Evolutionary conservation across 2,113 vertebrate genomes (phyloP).

Genomic region (Tylochromis polylepis): DNA sequence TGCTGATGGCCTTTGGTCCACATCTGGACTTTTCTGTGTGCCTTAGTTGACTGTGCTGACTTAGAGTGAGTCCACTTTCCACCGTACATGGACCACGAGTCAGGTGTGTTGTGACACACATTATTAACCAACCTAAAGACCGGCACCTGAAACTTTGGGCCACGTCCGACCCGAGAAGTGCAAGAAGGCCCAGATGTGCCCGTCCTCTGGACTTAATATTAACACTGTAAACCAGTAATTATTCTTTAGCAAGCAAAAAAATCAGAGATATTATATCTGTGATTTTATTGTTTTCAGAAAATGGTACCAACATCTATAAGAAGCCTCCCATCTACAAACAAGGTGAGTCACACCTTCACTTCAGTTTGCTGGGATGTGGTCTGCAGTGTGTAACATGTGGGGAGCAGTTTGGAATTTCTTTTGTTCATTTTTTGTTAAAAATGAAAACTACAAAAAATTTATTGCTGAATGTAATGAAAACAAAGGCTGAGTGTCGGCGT

Average conservation of each 20-base stretch:
- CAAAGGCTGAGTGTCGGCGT: not conserved
- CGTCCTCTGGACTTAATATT: not conserved
- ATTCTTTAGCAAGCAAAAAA: not conserved
- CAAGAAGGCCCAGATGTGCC: not conserved
- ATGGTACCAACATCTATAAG: constrained; percentile 85
- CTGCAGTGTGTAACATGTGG: no score
- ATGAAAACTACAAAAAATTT: not conserved
- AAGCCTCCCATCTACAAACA: constrained; percentile 93
- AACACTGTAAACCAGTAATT: not conserved
- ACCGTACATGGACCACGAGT: not conserved
- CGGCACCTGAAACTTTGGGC: not conserved
- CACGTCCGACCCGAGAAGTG: not conserved
- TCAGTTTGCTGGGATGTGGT: no score
- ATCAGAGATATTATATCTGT: not conserved
- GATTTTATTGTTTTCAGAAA: constrained; percentile 36
- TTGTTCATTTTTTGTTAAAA: no score
- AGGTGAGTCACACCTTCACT: constrained; percentile 60
- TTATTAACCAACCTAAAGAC: not conserved
- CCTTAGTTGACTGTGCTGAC: not conserved
- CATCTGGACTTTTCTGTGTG: not conserved
- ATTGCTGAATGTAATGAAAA: not conserved
- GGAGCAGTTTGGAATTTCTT: no score
- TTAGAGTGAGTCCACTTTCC: not conserved
- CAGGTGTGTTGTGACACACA: not conserved
- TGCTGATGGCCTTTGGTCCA: not conserved